These are phyloP conservation scores for Himalopsyche tibetana DNA, from an alignment of 2,888 invertebrate genomes.

Conservation along the genomic window DNA sequence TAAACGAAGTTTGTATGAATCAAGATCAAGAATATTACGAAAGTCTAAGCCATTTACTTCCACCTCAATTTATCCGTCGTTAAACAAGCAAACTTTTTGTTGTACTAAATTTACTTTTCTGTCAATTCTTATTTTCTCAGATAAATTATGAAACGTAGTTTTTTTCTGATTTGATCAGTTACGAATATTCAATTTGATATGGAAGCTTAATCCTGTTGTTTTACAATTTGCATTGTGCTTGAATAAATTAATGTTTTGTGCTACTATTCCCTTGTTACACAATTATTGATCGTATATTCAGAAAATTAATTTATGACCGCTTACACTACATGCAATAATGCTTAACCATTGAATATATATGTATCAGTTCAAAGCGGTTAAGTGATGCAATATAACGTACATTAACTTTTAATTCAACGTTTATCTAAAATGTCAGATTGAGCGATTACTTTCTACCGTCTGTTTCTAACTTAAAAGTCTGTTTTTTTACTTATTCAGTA, in stretches of 20 bases:
- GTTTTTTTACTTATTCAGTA: too few species aligned
- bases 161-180: too few species aligned
- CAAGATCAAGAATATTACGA: too few species aligned
- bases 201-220: background rate
- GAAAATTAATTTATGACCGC: conserved; percentile 24
- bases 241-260: conserved; percentile 5
- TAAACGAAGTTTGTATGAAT: too few species aligned
- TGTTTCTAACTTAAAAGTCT: background rate
- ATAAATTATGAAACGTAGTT: too few species aligned
- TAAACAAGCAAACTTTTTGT: too few species aligned
- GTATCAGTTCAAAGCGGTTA: background rate
- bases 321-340: conserved; percentile 1
- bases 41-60: too few species aligned
- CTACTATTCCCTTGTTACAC: conserved; percentile 2
- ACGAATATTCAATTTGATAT: too few species aligned
- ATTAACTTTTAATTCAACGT: conserved; percentile 31
- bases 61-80: too few species aligned
- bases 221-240: background rate
- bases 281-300: conserved; percentile 19
- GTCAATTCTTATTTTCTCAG: too few species aligned
- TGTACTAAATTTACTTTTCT: too few species aligned
- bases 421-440: background rate
- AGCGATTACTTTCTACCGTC: background rate
- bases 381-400: background rate
- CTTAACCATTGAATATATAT: background rate